A percentile compares a stretch with the other conserved stretches of the same genome.
Conservation (phyloP, 2,888 invertebrate species). For the Archips crataeganus region DNA sequence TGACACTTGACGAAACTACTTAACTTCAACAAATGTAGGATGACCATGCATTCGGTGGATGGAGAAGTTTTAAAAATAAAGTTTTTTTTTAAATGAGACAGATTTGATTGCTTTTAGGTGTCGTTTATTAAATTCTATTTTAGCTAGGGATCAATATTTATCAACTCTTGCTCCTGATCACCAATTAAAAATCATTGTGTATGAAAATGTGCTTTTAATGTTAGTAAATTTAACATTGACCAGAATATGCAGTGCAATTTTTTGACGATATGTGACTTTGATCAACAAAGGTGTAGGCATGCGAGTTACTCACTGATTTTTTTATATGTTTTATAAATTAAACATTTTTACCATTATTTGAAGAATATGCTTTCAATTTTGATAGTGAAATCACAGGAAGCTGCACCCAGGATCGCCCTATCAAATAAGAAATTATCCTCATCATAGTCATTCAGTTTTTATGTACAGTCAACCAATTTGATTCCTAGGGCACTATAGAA, state of each 20-base stretch:
- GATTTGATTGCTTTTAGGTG: no score
- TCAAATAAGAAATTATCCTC: not conserved
- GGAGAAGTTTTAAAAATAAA: no score
- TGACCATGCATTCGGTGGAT: no score
- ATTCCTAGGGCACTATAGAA: no score
- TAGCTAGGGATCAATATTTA: no score
- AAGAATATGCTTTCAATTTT: not conserved
- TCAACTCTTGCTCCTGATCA: no score
- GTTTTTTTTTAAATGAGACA: no score
- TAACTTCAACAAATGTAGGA: no score
- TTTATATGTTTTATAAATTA: no score
- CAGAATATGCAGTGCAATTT: slow-evolving; percentile 4
- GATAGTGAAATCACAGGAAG: not conserved
- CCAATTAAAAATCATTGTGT: no score
- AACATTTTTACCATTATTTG: not conserved
- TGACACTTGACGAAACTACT: no score
- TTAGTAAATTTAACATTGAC: not conserved
- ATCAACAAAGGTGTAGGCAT: not conserved
- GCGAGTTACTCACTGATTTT: not conserved
- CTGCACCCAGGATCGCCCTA: slow-evolving; percentile 3
- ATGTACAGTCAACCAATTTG: not conserved
- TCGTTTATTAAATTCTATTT: no score
- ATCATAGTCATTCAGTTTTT: not conserved
- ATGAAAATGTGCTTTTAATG: not conserved
- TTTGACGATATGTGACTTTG: not conserved